Evolutionary conservation across 2,888 invertebrate genomes (phyloP).

Genomic region (Rhamphomyia laevipes): DNA sequence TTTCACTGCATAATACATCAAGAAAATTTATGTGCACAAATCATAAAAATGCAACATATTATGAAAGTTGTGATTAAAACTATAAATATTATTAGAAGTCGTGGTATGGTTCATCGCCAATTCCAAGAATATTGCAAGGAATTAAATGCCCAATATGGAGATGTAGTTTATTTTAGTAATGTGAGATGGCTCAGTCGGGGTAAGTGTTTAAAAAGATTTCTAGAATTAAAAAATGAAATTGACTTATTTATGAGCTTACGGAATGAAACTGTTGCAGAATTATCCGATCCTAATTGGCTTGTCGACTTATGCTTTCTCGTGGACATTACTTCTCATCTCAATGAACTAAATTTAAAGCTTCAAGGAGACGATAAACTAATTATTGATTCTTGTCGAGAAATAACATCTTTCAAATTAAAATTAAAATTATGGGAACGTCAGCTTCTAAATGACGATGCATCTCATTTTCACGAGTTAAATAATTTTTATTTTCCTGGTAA

Average conservation of each 20-base stretch:
- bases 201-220: neutral
- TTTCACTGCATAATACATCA: neutral
- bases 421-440: neutral
- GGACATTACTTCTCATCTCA: neutral
- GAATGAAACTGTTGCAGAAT: neutral
- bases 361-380: neutral
- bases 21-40: neutral
- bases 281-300: neutral
- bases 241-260: neutral
- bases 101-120: neutral
- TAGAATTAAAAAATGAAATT: neutral
- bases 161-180: neutral
- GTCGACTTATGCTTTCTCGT: neutral
- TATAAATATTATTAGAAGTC: neutral
- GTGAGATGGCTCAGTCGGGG: neutral
- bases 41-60: neutral
- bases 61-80: neutral
- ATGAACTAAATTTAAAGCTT: neutral
- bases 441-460: neutral
- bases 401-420: neutral
- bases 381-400: neutral
- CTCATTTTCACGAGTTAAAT: neutral
- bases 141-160: neutral
- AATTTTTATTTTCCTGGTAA: neutral
- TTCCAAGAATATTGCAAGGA: neutral